Evolutionary conservation across 1,140 invertebrate genomes (phyloP).

Genomic region (Tetramorium alpestre): DNA sequence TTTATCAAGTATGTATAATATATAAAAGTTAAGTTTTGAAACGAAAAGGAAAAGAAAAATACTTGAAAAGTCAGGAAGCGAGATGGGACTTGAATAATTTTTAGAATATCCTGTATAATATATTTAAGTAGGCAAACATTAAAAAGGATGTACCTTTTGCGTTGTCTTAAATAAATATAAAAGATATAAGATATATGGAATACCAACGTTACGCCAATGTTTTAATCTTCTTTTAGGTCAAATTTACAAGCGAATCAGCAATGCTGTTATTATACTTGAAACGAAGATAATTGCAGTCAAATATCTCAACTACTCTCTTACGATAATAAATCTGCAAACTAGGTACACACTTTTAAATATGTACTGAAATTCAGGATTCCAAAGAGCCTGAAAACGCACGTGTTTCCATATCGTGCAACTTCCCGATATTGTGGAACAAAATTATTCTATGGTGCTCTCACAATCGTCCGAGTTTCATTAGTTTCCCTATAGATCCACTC

Average conservation of each 20-base stretch:
- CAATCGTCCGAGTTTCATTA: conserved; percentile 23
- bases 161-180: conserved; percentile 13
- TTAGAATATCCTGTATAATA: not conserved
- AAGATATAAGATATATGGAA: not conserved
- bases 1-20: not conserved
- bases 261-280: not conserved
- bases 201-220: not conserved
- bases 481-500: not conserved
- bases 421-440: not conserved
- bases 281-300: not conserved
- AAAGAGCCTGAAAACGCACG: not conserved
- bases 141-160: not conserved
- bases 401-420: conserved; percentile 4
- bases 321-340: not conserved
- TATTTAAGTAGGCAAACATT: not conserved
- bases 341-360: not conserved
- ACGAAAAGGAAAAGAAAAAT: not conserved
- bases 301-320: not conserved
- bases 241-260: not conserved
- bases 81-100: not conserved
- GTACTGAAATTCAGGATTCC: not conserved
- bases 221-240: not conserved
- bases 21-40: not conserved
- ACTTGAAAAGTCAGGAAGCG: not conserved
- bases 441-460: not conserved